A percentile compares a stretch with the other conserved stretches of the same genome.
Conservation (phyloP, 2,113 vertebrate genomes). For the Scytalopus superciliaris region DNA sequence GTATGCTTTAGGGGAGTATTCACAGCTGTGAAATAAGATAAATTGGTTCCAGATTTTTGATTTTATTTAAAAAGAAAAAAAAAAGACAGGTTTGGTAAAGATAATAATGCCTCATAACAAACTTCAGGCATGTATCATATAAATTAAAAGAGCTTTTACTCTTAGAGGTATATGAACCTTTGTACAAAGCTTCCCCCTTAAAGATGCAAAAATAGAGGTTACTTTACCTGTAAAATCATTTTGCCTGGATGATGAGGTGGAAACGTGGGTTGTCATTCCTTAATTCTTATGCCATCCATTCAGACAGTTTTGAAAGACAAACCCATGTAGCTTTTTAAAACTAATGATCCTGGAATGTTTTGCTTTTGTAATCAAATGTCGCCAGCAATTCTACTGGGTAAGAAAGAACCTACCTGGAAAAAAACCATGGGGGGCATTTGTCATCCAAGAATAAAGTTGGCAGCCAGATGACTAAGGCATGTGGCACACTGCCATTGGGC, state of each 20-base stretch:
- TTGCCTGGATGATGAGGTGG: not conserved
- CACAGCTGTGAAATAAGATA: not conserved
- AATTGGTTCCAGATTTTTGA: not conserved
- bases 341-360: not conserved
- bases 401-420: conserved; percentile 8
- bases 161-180: not conserved
- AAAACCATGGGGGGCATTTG: not conserved
- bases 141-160: not conserved
- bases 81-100: not conserved
- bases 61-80: not conserved
- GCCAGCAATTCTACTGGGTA: not conserved
- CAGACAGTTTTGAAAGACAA: not conserved
- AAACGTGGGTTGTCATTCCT: not conserved
- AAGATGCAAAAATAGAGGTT: not conserved
- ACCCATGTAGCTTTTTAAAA: not conserved
- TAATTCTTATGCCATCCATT: not conserved
- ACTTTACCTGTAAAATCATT: not conserved
- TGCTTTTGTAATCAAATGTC: not conserved
- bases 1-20: not conserved
- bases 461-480: not conserved
- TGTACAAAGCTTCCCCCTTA: not conserved
- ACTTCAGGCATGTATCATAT: not conserved
- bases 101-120: not conserved
- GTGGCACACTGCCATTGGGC: not conserved
- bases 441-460: not conserved